Evolutionary conservation across 2,797 vertebrate genomes (phyloP).

Genomic region (Typhlichthys subterraneus): DNA sequence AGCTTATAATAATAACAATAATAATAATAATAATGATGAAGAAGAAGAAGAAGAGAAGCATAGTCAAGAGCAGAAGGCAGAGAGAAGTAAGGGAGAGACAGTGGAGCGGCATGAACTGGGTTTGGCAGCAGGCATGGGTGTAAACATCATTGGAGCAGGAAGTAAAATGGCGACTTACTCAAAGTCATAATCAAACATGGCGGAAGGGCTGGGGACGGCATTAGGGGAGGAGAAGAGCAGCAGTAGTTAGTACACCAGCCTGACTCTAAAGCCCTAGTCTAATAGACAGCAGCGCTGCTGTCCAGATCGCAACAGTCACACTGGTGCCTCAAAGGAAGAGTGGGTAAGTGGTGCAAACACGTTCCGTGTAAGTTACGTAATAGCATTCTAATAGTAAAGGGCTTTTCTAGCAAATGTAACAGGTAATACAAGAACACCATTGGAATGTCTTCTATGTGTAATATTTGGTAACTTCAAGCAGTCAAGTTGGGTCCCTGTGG

Average conservation of each 20-base stretch:
- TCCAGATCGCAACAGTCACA: constrained; percentile 38
- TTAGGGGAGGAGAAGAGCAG: constrained; percentile 94
- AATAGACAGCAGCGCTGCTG: constrained; percentile 27
- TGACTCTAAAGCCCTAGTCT: constrained; percentile 36
- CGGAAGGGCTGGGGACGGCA: constrained; percentile 97
- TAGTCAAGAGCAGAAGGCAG: constrained; percentile 25
- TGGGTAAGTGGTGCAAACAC: constrained; percentile 24
- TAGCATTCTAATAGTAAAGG: constrained; percentile 2
- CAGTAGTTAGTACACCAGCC: constrained; percentile 90
- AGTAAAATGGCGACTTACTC: constrained; percentile 96
- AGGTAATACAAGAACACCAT: not conserved
- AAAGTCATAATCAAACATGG: constrained; percentile 99
- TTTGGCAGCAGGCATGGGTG: constrained; percentile 45
- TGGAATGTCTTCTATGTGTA: too few species aligned
- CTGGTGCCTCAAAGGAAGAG: constrained; percentile 16
- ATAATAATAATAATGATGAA: too few species aligned
- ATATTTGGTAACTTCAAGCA: too few species aligned
- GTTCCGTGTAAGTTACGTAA: constrained; percentile 29
- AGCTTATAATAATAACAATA: not conserved
- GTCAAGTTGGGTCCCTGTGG: too few species aligned
- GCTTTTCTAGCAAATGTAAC: not conserved
- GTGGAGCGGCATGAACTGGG: constrained; percentile 34
- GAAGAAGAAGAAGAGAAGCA: constrained; percentile 8
- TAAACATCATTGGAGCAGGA: constrained; percentile 84
- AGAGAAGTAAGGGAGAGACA: constrained; percentile 7